These are phyloP conservation scores for Phaethornis superciliosus DNA, from an alignment of 2,113 vertebrate genomes.

Conservation along the genomic window DNA sequence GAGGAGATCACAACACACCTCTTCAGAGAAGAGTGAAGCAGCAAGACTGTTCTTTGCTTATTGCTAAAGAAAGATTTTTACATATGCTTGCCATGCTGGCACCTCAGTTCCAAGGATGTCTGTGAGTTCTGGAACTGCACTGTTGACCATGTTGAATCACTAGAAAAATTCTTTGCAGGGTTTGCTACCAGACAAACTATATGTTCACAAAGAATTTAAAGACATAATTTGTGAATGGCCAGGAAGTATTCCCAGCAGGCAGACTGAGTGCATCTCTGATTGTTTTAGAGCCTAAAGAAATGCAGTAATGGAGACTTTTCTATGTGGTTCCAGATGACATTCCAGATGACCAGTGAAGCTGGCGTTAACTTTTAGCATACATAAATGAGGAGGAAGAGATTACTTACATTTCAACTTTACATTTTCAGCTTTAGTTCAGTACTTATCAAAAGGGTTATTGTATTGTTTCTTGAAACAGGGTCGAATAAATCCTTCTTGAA, in stretches of 20 bases:
- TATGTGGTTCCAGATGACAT: too few species aligned
- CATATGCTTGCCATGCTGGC: neutral
- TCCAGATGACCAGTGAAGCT: too few species aligned
- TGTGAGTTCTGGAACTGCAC: fast-evolving
- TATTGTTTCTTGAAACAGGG: neutral
- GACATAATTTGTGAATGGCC: too few species aligned
- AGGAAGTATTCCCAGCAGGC: too few species aligned
- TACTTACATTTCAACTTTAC: too few species aligned
- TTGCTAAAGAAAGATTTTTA: neutral
- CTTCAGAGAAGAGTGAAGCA: neutral
- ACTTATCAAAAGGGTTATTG: neutral
- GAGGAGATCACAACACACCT: fast-evolving
- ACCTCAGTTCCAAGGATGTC: neutral
- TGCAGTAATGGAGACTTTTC: neutral
- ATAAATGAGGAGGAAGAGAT: too few species aligned
- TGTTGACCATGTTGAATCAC: neutral
- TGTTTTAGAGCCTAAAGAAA: neutral
- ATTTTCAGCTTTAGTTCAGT: neutral
- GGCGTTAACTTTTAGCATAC: too few species aligned
- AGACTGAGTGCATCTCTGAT: neutral
- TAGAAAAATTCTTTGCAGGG: neutral
- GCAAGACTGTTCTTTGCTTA: fast-evolving
- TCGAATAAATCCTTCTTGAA: neutral
- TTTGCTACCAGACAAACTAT: neutral
- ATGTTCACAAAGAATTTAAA: too few species aligned